Evolutionary conservation across 2,113 vertebrate species (phyloP), one percentile per base, ranked within the genome.

Genomic region (Athene noctua): DNA sequence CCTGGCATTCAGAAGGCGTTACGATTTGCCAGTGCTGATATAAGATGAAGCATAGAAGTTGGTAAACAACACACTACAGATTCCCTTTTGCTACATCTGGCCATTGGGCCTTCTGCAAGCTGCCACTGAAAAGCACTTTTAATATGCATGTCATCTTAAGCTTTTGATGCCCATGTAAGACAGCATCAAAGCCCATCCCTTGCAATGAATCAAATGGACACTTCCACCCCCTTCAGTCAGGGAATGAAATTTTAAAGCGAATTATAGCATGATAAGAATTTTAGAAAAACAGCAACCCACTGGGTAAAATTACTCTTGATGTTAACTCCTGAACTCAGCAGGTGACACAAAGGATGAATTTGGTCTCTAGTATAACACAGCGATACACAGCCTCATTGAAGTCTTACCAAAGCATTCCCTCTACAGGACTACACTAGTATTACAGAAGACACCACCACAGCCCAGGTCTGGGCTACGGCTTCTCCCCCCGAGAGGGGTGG

Each of bases 351-450:
- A 89, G 63, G 34, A 38, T 15, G 8, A 27, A 66, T 91, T 72
- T 83, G 80, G 36, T 91, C 63, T 82, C 44, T 36, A 72, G 32
- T 32, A 27, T 0, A 89, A 20, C 44, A 46, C 44, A 67, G 36
- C 2, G 2, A 54, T 21, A 23, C n/a, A 58, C 42, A 49, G 75
- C 30, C 25, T 73, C 59, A 36, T 14, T 77, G 74, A 97, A 97
- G 93, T 80, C 85, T 97, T 95, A 96, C 93, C 84, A 44, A 97
- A 97, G 96, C 83, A 54, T 97, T 94, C 97, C 97, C 97, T 97
- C 97, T 97, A 46, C 96, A 97, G 97, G 96, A 47, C 86, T 80
- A 12, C 38, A 0, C 30, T 18, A 94, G 97, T 84, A 97, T 58
- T 97, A 86, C 97, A 97, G 83, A 77, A 67, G n/a, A 9, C 62